phyloP scores from a whole-genome alignment of 2,888 invertebrate genomes.

The Zaprionus lineosus region DNA sequence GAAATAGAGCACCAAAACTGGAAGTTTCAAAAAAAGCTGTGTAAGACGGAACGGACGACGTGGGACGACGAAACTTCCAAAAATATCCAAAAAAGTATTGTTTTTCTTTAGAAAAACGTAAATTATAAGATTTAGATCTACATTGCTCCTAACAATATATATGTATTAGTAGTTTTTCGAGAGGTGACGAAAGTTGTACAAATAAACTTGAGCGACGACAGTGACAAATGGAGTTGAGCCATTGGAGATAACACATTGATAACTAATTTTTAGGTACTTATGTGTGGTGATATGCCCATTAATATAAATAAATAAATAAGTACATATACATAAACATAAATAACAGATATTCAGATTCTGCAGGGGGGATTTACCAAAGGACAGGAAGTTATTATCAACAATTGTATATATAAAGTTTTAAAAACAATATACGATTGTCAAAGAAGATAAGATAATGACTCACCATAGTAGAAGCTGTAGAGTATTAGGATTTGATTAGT shows the following conservation, averaged over 20 bases:
- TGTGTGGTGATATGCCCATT: too few species aligned
- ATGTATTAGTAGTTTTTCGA: conserved; percentile 6
- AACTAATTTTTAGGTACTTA: background rate
- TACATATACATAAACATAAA: conserved; percentile 1
- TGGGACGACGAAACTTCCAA: too few species aligned
- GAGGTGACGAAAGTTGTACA: conserved; percentile 11
- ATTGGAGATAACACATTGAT: conserved; percentile 16
- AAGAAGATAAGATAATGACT: conserved; percentile 29
- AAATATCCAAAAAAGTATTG: too few species aligned
- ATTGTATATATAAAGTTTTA: conserved; percentile 25
- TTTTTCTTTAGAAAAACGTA: too few species aligned
- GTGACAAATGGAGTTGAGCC: conserved; percentile 38
- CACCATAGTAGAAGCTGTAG: too few species aligned
- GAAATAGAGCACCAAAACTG: too few species aligned
- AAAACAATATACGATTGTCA: conserved; percentile 14
- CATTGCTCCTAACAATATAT: too few species aligned
- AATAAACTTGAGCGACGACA: conserved; percentile 9
- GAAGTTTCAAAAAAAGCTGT: too few species aligned
- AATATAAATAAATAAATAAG: conserved; percentile 3
- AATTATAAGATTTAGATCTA: too few species aligned
- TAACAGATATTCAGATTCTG: conserved; percentile 5
- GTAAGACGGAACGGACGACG: too few species aligned
- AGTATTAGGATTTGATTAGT: conserved; percentile 26
- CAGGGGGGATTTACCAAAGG: conserved; percentile 39
- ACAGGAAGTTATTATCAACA: conserved; percentile 41